Conservation (phyloP, 2,113 vertebrate genomes). For the Toxostoma redivivum region DNA sequence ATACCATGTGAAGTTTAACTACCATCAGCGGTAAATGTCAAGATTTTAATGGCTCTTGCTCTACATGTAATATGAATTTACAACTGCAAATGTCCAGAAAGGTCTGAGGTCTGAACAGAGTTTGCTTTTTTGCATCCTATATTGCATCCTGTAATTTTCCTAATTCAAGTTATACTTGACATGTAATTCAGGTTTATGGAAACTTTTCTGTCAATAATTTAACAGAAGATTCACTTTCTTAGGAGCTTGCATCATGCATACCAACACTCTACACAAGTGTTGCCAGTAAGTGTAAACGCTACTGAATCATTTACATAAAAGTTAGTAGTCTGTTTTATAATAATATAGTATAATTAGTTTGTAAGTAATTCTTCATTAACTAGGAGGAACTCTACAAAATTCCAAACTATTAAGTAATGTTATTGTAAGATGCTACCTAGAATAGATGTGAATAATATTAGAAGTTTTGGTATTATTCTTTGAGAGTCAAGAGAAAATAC, state of each 20-base stretch:
- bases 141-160: background rate
- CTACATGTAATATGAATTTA: background rate
- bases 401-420: background rate
- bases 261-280: background rate
- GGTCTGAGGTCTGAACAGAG: background rate
- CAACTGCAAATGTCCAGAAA: background rate
- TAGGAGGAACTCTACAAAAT: background rate
- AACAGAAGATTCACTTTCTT: background rate
- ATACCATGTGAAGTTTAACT: constrained; percentile 56
- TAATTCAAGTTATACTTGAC: background rate
- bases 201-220: background rate
- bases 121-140: background rate
- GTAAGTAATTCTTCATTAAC: background rate
- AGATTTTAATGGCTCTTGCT: background rate
- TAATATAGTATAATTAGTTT: background rate
- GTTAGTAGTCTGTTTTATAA: background rate
- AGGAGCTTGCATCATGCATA: background rate
- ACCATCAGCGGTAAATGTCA: background rate
- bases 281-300: background rate
- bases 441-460: background rate
- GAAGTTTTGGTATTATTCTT: background rate
- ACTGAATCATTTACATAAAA: background rate
- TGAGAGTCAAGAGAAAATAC: fast-evolving
- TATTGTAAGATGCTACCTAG: background rate
- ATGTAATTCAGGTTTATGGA: background rate